Percentiles rank a stretch among this genome's conserved stretches.
Conservation (phyloP, 2,797 vertebrate species). For the Hafferia zeledoni region DNA sequence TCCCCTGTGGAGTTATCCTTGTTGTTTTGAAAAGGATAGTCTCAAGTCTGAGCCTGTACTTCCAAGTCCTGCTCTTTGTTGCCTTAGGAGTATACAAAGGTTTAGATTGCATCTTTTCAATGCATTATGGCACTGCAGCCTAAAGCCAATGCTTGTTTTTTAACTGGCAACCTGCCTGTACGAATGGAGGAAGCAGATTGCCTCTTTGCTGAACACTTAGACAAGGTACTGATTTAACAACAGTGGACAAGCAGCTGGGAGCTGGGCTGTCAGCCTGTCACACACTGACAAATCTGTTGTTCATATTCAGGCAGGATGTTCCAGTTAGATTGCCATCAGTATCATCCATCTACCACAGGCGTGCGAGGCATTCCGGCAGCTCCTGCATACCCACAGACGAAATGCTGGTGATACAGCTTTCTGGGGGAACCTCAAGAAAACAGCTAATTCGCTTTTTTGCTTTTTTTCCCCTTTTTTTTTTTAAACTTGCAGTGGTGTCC, state of each 20-base stretch:
- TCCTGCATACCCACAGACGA: conserved; percentile 9
- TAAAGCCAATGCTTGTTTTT: conserved; percentile 78
- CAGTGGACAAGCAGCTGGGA: conserved; percentile 96
- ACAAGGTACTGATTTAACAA: conserved; percentile 89
- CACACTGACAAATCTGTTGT: conserved; percentile 94
- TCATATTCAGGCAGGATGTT: conserved; percentile 88
- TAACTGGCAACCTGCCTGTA: conserved; percentile 81
- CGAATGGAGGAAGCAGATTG: conserved; percentile 81
- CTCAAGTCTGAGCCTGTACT: conserved; percentile 58
- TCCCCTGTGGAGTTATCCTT: conserved; percentile 58
- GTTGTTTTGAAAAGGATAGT: conserved; percentile 69
- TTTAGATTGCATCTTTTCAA: conserved; percentile 78
- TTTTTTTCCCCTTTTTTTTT: accelerated
- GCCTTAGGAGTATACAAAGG: conserved; percentile 67
- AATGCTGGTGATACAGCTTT: conserved; percentile 21
- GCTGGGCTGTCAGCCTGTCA: conserved; percentile 95
- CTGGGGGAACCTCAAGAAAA: not conserved
- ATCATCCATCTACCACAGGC: conserved; percentile 72
- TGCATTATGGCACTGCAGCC: conserved; percentile 78
- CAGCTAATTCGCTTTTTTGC: not conserved
- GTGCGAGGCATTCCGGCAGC: not conserved
- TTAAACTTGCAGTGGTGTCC: not conserved
- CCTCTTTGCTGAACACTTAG: conserved; percentile 82
- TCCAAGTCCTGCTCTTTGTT: conserved; percentile 64
- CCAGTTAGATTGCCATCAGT: conserved; percentile 76